Base-by-base conservation (phyloP, 2,113 vertebrate species). In the Empidonax alnorum region DNA sequence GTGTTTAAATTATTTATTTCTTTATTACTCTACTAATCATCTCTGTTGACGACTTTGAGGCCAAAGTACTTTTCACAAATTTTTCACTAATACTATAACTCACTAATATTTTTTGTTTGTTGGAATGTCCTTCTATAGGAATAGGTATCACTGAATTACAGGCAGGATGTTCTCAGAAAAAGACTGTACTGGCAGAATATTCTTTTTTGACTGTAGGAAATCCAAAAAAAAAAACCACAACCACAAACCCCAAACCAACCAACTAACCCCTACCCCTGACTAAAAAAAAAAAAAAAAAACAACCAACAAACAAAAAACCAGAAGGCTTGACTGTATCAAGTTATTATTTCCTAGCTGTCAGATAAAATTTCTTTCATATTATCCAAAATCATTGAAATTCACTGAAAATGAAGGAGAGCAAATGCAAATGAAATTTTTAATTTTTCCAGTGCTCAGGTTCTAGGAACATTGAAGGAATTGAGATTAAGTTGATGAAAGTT, bases 401-500 rank as follows among this genome's bases (percentile, higher is more conserved):
- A 90, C 59, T 69, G 42, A 79, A 82, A 89, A 58, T 13, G 7
- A 18, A 75, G 44, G 37, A 68, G 17, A 89, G 65, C 59, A 73
- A 85, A 10, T 73, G 49, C 77, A 93, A 52, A 31, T 8, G 3
- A 92, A 82, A 47, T 78, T 85, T 92, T 63, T n/a, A 93, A 95
- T 78, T 72, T 95, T 93, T 87, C 25, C 42, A 94, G 35, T 7
- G 42, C 55, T 35, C 78, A 80, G 9, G 44, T 94, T 81, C 42
- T 61, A 89, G 89, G 12, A 69, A 44, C n/a, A 87, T 4, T 85
- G 72, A 94, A 89, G 52, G 15, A 69, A 58, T 39, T 59, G n/a
- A 96, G 42, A 81, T 14, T 79, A 94, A 94, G 59, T 47, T 89
- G 58, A 24, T 89, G 24, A 89, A 93, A 96, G 62, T 19, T 27